Base-by-base conservation (phyloP, 2,888 invertebrate species). In the Ectobius pallidus region DNA sequence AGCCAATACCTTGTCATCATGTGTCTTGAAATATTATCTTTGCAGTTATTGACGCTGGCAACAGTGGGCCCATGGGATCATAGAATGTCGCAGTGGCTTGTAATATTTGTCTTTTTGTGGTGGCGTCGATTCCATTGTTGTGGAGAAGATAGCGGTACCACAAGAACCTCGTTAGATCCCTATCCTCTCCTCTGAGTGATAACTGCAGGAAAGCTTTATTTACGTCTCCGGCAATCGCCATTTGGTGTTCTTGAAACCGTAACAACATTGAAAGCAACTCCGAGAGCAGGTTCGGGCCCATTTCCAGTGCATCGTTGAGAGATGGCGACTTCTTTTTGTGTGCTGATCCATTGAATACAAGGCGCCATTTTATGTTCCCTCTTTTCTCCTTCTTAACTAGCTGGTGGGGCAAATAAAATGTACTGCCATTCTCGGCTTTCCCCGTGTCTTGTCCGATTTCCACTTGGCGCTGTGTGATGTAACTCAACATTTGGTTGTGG, bases 11-110 rank as follows among this genome's bases (percentile, higher is more conserved):
- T 2, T 30, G 14, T 3, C 30, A 46, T 4, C 68, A 68, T 16
- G 49, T 68, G 9, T 68, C 30, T 16, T 68, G 69, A 22, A 69
- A 69, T 4, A 69, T 6, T 44, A n/a, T 7, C 22, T 69, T 69
- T 2, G 11, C 52, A 1, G 32, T 32, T 18, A 68, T 49, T 1
- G 49, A 69, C 6, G 52, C 22, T 4, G 18, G 2, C 18, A 32
- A 44, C 11, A 52, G 30, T 7, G 52, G 3, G 2, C 52, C 52
- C 2, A 52, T 16, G 69, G 6, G n/a, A n/a, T n/a, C n/a, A n/a
- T n/a, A n/a, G n/a, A n/a, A n/a, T n/a, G n/a, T n/a, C n/a, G n/a
- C n/a, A 2, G 7, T 16, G 32, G 30, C 18, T 62, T 34, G 34
- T 9, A 69, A n/a, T n/a, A n/a, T n/a, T n/a, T n/a, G n/a, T n/a